A percentile compares a stretch with the other conserved stretches of the same genome.
Conservation (phyloP, 2,113 vertebrate species). For the Perca schrenkii region DNA sequence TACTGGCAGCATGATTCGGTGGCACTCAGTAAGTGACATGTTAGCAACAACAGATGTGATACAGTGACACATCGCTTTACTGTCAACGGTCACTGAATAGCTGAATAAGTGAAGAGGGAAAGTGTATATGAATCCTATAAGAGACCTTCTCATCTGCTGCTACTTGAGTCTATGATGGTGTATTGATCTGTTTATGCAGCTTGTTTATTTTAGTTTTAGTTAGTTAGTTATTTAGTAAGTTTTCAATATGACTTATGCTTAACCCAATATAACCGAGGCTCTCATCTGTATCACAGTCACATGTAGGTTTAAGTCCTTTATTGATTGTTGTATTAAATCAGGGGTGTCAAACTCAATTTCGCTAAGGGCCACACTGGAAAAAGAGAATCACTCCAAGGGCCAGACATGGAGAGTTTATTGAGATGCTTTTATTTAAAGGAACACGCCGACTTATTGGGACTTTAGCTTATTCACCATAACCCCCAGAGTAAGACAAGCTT, state of each 20-base stretch:
- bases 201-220: slow-evolving; percentile 14
- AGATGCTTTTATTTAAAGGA: too few species aligned
- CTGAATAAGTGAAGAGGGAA: slow-evolving; percentile 19
- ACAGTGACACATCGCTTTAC: too few species aligned
- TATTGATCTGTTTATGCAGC: slow-evolving; percentile 49
- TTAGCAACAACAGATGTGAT: not conserved
- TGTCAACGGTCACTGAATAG: slow-evolving; percentile 28
- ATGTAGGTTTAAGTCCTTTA: slow-evolving; percentile 1
- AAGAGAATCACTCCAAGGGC: too few species aligned
- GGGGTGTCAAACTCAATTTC: too few species aligned
- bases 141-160: not conserved
- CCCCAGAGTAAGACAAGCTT: too few species aligned
- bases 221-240: too few species aligned
- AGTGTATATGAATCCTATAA: not conserved
- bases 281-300: not conserved
- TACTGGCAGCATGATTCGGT: slow-evolving; percentile 12
- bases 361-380: too few species aligned
- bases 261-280: not conserved
- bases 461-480: too few species aligned
- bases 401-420: too few species aligned
- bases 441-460: too few species aligned
- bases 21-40: slow-evolving; percentile 10
- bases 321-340: slow-evolving; percentile 11
- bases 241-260: slow-evolving; percentile 20
- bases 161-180: not conserved